phyloP scores from a whole-genome alignment of 2,113 vertebrate species.

The Baryphthengus martii region DNA sequence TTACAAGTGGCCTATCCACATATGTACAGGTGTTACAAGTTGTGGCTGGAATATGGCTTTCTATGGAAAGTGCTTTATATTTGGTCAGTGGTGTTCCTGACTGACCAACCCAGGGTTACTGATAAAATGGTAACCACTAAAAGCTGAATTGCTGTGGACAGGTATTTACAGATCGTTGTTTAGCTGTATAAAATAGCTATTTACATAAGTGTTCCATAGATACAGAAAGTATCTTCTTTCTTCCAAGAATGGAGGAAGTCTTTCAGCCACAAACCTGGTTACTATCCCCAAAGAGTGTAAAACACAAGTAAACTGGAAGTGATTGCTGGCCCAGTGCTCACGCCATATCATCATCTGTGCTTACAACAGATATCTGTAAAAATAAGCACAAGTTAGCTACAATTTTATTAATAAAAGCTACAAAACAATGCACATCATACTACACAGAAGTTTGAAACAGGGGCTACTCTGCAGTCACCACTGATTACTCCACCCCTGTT shows the following conservation, averaged over 20 bases:
- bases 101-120: slow-evolving; percentile 68
- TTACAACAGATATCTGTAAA: slow-evolving; percentile 94
- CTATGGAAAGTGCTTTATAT: slow-evolving; percentile 81
- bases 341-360: slow-evolving; percentile 93
- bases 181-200: slow-evolving; percentile 75
- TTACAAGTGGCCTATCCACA: slow-evolving; percentile 84
- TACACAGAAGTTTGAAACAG: not conserved
- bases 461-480: not conserved
- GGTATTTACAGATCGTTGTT: slow-evolving; percentile 70
- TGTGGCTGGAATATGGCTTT: slow-evolving; percentile 81
- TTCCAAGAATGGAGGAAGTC: slow-evolving; percentile 82
- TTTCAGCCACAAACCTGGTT: slow-evolving; percentile 76
- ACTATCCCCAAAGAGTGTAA: slow-evolving; percentile 68
- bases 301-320: slow-evolving; percentile 62
- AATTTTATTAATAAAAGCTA: not conserved
- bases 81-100: slow-evolving; percentile 76
- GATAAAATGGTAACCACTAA: slow-evolving; percentile 72
- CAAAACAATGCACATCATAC: not conserved
- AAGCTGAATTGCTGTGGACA: slow-evolving; percentile 78
- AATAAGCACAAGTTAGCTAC: not conserved
- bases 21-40: slow-evolving; percentile 85
- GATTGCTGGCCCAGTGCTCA: slow-evolving; percentile 70
- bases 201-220: slow-evolving; percentile 69
- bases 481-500: not conserved
- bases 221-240: slow-evolving; percentile 72